phyloP scores from a whole-genome alignment of 2,888 invertebrate species.

The Tetrapedia diversipes region DNA sequence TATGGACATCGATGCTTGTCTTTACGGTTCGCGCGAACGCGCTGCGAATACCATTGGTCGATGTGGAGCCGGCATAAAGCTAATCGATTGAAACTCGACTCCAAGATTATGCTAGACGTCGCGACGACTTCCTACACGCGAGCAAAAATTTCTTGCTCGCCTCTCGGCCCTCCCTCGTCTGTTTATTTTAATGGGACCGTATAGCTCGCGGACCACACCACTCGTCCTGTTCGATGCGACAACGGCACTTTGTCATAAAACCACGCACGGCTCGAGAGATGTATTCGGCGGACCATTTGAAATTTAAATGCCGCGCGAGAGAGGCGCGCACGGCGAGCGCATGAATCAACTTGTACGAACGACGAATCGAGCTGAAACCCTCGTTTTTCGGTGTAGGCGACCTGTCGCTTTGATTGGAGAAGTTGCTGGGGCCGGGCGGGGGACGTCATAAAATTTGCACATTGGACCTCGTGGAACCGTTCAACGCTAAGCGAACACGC shows the following conservation, averaged over 20 bases:
- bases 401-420: conserved; percentile 15
- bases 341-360: conserved; percentile 62
- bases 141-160: conserved; percentile 14
- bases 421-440: conserved; percentile 22
- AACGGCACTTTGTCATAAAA: conserved; percentile 75
- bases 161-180: conserved; percentile 5
- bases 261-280: conserved; percentile 60
- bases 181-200: conserved; percentile 54
- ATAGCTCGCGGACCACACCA: conserved; percentile 48
- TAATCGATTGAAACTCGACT: conserved; percentile 13
- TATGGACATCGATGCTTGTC: too few relatives aligned
- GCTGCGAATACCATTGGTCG: too few relatives aligned
- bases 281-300: conserved; percentile 70
- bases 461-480: too few relatives aligned
- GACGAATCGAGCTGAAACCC: conserved; percentile 53
- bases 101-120: neutral
- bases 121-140: neutral
- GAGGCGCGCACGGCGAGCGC: conserved; percentile 44
- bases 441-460: conserved; percentile 33
- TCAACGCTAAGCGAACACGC: too few relatives aligned
- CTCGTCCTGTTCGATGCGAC: conserved; percentile 68
- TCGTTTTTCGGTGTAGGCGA: conserved; percentile 51
- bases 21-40: too few relatives aligned
- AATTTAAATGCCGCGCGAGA: conserved; percentile 69
- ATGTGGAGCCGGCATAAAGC: too few relatives aligned